These are phyloP conservation scores for Pachyrhynchus sulphureomaculatus DNA, from an alignment of 1,140 invertebrate species.

Conservation along the genomic window DNA sequence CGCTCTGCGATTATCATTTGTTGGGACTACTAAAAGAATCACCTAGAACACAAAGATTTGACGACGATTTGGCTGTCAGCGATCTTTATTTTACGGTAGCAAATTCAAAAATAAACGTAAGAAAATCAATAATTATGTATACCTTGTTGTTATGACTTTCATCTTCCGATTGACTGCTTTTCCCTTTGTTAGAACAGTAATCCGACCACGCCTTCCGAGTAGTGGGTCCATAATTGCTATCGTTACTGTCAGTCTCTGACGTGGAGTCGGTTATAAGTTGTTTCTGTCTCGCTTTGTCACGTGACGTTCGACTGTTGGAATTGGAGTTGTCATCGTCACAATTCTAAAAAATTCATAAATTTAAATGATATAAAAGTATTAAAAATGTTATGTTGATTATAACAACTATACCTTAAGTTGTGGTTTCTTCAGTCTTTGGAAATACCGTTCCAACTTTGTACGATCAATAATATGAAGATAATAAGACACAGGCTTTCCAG, in stretches of 20 bases:
- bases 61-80: too few relatives aligned
- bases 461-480: constrained; percentile 96
- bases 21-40: too few relatives aligned
- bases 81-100: too few relatives aligned
- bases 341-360: constrained; percentile 39
- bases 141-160: constrained; percentile 52
- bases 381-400: too few relatives aligned
- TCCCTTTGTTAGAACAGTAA: constrained; percentile 63
- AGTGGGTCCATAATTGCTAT: constrained; percentile 60
- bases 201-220: constrained; percentile 75
- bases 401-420: constrained; percentile 73
- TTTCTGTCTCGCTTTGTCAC: constrained; percentile 46
- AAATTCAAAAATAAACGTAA: too few relatives aligned
- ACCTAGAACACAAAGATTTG: too few relatives aligned
- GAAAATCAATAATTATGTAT: too few relatives aligned
- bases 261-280: constrained; percentile 45
- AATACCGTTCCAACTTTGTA: constrained; percentile 94
- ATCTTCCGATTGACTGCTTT: constrained; percentile 60
- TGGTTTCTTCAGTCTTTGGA: constrained; percentile 86
- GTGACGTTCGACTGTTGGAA: constrained; percentile 33
- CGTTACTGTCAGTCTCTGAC: constrained; percentile 52
- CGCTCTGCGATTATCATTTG: too few relatives aligned
- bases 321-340: constrained; percentile 38
- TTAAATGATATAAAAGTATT: too few relatives aligned
- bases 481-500: constrained; percentile 96